These are phyloP conservation scores for Lycorma delicatula DNA, from an alignment of 1,140 invertebrate genomes.

Conservation along the genomic window DNA sequence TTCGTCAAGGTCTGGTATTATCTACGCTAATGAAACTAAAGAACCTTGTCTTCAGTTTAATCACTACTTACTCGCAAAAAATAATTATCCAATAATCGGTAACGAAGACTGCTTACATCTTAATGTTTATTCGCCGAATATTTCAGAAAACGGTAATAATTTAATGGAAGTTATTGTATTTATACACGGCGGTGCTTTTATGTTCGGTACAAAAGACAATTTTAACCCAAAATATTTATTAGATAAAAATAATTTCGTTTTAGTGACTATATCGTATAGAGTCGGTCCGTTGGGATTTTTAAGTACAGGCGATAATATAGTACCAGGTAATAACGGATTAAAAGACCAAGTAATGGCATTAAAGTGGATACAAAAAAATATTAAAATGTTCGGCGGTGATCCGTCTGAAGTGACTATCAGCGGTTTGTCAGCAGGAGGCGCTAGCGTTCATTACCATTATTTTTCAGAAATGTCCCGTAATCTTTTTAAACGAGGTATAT, in stretches of 20 bases:
- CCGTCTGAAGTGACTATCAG: slow-evolving; percentile 37
- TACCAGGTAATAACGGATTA: slow-evolving; percentile 38
- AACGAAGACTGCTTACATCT: neutral
- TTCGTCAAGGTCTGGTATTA: no score
- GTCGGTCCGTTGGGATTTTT: slow-evolving; percentile 35
- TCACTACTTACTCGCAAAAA: neutral
- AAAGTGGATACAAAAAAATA: slow-evolving; percentile 40
- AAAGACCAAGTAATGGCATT: slow-evolving; percentile 39
- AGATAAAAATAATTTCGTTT: neutral
- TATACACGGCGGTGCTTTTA: neutral
- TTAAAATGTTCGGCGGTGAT: slow-evolving; percentile 40
- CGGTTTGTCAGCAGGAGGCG: slow-evolving; percentile 37
- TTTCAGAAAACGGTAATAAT: neutral
- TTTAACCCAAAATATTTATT: neutral
- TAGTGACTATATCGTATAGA: neutral
- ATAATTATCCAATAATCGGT: neutral
- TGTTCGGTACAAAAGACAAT: neutral
- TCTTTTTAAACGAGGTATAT: slow-evolving; percentile 59
- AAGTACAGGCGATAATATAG: slow-evolving; percentile 38
- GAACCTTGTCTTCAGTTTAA: neutral
- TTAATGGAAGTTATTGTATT: neutral
- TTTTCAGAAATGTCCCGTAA: slow-evolving; percentile 36
- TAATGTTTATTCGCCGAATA: neutral
- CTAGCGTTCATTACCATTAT: slow-evolving; percentile 28
- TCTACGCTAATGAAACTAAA: neutral